Conservation (phyloP, 2,888 invertebrate species). For the Ellobium chinense region DNA sequence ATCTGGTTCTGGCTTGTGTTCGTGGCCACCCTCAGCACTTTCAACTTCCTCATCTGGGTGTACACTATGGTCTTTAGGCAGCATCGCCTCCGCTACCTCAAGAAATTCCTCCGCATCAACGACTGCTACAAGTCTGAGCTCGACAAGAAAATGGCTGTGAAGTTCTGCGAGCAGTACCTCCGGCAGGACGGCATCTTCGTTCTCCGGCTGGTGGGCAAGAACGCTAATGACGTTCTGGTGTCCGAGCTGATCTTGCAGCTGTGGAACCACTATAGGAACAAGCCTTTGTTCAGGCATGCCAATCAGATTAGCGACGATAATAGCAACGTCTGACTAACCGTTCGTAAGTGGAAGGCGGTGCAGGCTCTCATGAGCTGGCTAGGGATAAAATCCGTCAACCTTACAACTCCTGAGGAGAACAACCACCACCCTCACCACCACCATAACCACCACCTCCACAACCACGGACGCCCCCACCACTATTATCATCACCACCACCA, state of each 20-base stretch:
- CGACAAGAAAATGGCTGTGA: conserved; percentile 74
- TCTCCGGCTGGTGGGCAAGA: conserved; percentile 77
- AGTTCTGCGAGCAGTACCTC: conserved; percentile 77
- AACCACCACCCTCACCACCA: background rate
- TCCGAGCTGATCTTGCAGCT: conserved; percentile 77
- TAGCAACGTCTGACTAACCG: conserved; percentile 76
- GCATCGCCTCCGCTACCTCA: conserved; percentile 73
- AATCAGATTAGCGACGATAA: conserved; percentile 75
- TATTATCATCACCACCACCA: background rate
- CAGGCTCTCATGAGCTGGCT: conserved; percentile 63
- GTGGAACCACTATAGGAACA: conserved; percentile 77
- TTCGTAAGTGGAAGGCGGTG: conserved; percentile 60
- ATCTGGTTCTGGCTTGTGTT: conserved; percentile 81
- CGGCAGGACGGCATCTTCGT: conserved; percentile 78
- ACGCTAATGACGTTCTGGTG: conserved; percentile 79
- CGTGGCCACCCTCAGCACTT: conserved; percentile 78
- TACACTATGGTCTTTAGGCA: conserved; percentile 74
- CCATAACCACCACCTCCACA: background rate
- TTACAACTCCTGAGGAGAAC: conserved; percentile 49
- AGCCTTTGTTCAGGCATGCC: conserved; percentile 72
- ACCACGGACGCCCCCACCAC: conserved; percentile 4
- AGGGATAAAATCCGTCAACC: conserved; percentile 65
- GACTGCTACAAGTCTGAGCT: conserved; percentile 74
- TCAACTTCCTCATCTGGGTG: conserved; percentile 79
- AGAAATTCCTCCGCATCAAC: conserved; percentile 74